These are phyloP conservation scores for Phyto melanocephala DNA, from an alignment of 2,888 invertebrate species.

Conservation along the genomic window DNA sequence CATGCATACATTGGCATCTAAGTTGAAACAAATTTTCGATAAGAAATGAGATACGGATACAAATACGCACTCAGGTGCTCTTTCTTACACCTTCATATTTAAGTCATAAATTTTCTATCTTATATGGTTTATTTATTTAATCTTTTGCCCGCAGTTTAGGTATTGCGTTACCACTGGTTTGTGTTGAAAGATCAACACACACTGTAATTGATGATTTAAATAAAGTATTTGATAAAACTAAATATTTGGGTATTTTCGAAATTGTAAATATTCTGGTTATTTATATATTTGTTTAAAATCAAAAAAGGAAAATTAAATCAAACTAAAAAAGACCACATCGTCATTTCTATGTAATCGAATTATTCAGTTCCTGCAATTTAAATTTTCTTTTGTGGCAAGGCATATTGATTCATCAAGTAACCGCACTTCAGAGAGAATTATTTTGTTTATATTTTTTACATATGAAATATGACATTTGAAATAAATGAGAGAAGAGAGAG, in stretches of 20 bases:
- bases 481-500: too few relatives aligned
- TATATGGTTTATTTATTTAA: slow-evolving; percentile 39
- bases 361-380: too few relatives aligned
- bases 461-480: too few relatives aligned
- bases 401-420: too few relatives aligned
- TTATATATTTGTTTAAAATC: not conserved
- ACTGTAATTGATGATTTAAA: slow-evolving; percentile 25
- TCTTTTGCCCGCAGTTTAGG: slow-evolving; percentile 1
- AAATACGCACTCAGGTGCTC: not conserved
- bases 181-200: not conserved
- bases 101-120: slow-evolving; percentile 43
- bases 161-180: not conserved
- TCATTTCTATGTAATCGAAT: too few relatives aligned
- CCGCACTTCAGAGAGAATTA: too few relatives aligned
- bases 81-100: slow-evolving; percentile 35
- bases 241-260: not conserved
- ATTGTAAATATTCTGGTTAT: not conserved
- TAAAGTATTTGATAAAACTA: not conserved
- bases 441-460: too few relatives aligned
- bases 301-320: too few relatives aligned
- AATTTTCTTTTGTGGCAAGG: too few relatives aligned
- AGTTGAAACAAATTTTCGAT: slow-evolving; percentile 11
- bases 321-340: too few relatives aligned
- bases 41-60: not conserved
- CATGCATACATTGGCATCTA: not conserved